A percentile compares a stretch with the other conserved stretches of the same genome.
Evolutionary conservation across 2,113 vertebrate genomes (phyloP).

Genomic region (Empidonax traillii): DNA sequence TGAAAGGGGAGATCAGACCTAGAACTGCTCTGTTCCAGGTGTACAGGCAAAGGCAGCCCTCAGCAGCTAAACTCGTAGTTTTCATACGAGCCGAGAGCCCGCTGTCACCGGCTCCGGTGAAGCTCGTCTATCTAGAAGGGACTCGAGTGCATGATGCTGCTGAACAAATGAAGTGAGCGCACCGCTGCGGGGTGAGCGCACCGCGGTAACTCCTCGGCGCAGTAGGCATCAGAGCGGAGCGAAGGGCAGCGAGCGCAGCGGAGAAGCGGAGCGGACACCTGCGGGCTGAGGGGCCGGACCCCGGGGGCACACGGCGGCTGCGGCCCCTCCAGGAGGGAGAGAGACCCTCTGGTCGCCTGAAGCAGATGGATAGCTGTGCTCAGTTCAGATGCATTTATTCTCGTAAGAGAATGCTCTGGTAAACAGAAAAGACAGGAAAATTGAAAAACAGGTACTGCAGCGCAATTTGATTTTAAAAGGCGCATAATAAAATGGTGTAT

Average conservation of each 20-base stretch:
- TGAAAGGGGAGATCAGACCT: neutral
- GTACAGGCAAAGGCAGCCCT: neutral
- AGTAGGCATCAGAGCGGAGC: neutral
- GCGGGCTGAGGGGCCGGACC: slow-evolving; percentile 28
- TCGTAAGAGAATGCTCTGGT: neutral
- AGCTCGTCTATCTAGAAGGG: neutral
- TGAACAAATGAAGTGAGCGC: neutral
- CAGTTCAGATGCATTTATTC: neutral
- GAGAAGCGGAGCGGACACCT: slow-evolving; percentile 34
- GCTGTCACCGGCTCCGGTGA: neutral
- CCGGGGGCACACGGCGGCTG: neutral
- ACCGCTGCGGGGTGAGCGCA: neutral
- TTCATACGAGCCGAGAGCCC: neutral
- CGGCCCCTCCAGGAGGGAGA: neutral
- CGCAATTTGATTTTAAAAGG: neutral
- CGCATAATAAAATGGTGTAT: rapidly evolving
- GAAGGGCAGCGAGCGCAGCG: neutral
- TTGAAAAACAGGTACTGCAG: neutral
- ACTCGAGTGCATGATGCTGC: neutral
- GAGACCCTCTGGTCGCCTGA: neutral
- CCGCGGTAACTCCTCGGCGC: neutral
- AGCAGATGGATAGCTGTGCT: neutral
- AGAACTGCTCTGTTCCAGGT: neutral
- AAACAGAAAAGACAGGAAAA: neutral
- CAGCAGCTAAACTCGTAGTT: neutral